Conservation (phyloP, 2,113 vertebrate species). For the Sinocyclocheilus grahami region DNA sequence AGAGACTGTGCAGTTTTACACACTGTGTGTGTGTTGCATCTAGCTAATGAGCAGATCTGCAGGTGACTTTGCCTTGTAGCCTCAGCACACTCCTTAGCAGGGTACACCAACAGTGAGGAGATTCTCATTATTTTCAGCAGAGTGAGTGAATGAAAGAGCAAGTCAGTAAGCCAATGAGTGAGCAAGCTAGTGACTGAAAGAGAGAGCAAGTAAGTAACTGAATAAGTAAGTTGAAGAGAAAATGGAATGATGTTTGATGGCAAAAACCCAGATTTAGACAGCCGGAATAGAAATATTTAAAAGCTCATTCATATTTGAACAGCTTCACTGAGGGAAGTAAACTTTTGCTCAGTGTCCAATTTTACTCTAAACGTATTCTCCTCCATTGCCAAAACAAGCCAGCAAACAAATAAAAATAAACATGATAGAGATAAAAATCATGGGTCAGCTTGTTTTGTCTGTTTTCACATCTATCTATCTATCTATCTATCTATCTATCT, state of each 20-base stretch:
- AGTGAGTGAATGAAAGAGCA: slow-evolving; percentile 3
- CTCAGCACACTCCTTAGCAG: slow-evolving; percentile 5
- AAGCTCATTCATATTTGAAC: slow-evolving; percentile 37
- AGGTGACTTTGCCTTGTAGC: slow-evolving; percentile 35
- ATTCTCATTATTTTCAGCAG: slow-evolving; percentile 47
- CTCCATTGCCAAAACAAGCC: neutral
- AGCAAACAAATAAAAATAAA: slow-evolving; percentile 21
- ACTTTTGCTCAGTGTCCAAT: neutral
- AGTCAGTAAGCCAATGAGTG: neutral
- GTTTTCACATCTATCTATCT: neutral
- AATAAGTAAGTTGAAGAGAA: neutral
- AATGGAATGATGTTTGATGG: slow-evolving; percentile 2
- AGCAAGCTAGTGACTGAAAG: slow-evolving; percentile 16
- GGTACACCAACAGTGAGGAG: slow-evolving; percentile 30
- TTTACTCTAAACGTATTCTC: neutral
- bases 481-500: neutral
- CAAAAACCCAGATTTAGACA: slow-evolving; percentile 17
- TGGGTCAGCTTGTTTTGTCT: neutral
- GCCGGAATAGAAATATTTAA: slow-evolving; percentile 29
- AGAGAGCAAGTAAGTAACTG: neutral
- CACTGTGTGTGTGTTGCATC: neutral
- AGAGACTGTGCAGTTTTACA: neutral
- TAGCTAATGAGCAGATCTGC: slow-evolving; percentile 43
- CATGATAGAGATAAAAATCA: neutral
- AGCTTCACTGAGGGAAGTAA: slow-evolving; percentile 20